These are phyloP conservation scores for Chlorops oryzae DNA, from an alignment of 1,140 invertebrate species.

Conservation along the genomic window DNA sequence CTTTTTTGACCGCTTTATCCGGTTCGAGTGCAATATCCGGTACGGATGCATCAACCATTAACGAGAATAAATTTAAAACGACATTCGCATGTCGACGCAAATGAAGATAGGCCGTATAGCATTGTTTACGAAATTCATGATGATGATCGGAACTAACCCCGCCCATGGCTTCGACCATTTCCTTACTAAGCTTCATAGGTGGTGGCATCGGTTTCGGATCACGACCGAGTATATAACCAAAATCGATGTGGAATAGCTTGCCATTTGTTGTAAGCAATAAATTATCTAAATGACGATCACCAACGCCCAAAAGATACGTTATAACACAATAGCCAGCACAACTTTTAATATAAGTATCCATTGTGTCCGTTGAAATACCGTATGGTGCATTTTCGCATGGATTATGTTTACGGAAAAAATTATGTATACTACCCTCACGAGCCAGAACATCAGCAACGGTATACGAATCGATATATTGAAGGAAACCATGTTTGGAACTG, in stretches of 20 bases:
- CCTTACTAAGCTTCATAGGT: slow-evolving; percentile 97
- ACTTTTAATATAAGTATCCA: slow-evolving; percentile 96
- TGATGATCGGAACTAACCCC: slow-evolving; percentile 89
- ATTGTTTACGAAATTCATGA: slow-evolving; percentile 89
- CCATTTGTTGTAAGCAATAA: slow-evolving; percentile 83
- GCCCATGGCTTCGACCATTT: slow-evolving; percentile 99
- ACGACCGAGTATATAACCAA: slow-evolving; percentile 95
- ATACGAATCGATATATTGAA: slow-evolving; percentile 94
- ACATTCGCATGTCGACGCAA: slow-evolving; percentile 91
- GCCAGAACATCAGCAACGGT: slow-evolving; percentile 87
- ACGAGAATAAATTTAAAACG: slow-evolving; percentile 93
- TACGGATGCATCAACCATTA: slow-evolving; percentile 98
- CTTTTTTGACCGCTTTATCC: slow-evolving; percentile 97
- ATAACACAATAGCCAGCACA: slow-evolving; percentile 99
- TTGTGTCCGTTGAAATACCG: slow-evolving; percentile 86
- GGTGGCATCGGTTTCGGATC: slow-evolving; percentile 98
- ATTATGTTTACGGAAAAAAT: slow-evolving; percentile 85
- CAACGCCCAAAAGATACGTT: slow-evolving; percentile 94
- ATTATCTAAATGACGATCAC: slow-evolving; percentile 97
- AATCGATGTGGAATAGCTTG: slow-evolving; percentile 97
- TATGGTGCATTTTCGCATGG: slow-evolving; percentile 82
- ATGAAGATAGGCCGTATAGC: slow-evolving; percentile 94
- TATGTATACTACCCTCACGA: slow-evolving; percentile 80
- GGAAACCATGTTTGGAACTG: slow-evolving; percentile 91
- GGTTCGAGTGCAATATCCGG: slow-evolving; percentile 98